phyloP scores from a whole-genome alignment of 1,140 invertebrate genomes.

The Pomacea maculata region DNA sequence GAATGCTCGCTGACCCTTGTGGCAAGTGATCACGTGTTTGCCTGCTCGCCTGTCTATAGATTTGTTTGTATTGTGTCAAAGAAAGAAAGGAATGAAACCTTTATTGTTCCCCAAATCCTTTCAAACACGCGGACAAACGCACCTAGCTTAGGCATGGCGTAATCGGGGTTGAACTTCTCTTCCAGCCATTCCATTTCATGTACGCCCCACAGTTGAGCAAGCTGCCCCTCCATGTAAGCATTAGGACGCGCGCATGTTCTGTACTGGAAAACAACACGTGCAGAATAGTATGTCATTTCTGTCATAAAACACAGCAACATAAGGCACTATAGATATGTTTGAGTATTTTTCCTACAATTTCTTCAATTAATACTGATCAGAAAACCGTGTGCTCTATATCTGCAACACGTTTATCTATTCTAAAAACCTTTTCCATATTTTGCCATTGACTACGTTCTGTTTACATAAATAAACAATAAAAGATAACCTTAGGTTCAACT shows the following conservation, averaged over 20 bases:
- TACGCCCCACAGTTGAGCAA: conserved; percentile 39
- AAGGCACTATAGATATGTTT: not conserved
- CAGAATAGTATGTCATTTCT: not conserved
- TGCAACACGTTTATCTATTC: too few relatives aligned
- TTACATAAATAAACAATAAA: too few relatives aligned
- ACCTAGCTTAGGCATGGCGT: conserved; percentile 44
- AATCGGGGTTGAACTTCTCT: conserved; percentile 53
- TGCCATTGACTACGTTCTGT: too few relatives aligned
- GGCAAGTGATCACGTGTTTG: not conserved
- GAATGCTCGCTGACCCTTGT: too few relatives aligned
- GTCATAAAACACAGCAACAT: not conserved
- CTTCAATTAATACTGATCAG: too few relatives aligned
- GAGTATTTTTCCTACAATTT: not conserved
- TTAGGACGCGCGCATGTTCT: conserved; percentile 44
- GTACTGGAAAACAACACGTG: conserved; percentile 19
- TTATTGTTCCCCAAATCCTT: not conserved
- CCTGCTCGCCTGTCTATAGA: not conserved
- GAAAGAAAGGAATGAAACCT: not conserved
- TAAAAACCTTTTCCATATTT: too few relatives aligned
- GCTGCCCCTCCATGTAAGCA: conserved; percentile 29
- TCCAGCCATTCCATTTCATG: conserved; percentile 59
- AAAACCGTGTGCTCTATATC: too few relatives aligned
- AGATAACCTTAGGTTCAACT: too few relatives aligned
- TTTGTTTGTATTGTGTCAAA: not conserved
- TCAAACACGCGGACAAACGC: not conserved